Evolutionary conservation across 2,888 invertebrate species (phyloP).

Genomic region (Melanchra persicariae): DNA sequence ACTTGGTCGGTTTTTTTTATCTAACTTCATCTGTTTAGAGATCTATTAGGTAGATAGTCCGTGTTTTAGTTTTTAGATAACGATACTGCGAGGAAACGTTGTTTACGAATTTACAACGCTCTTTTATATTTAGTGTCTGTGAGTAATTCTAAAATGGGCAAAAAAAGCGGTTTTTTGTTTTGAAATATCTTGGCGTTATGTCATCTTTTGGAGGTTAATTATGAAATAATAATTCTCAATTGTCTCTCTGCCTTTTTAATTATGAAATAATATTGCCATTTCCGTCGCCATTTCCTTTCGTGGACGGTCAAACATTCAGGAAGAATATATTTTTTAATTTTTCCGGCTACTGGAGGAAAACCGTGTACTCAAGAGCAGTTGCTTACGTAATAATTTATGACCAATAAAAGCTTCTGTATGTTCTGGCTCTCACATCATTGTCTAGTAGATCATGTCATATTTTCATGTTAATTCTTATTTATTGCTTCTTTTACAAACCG

Average conservation of each 20-base stretch:
- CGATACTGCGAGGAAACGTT: constrained; percentile 38
- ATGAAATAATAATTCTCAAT: constrained; percentile 23
- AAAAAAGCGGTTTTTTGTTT: constrained; percentile 11
- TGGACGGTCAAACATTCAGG: background rate
- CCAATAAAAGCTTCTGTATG: background rate
- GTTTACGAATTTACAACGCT: constrained; percentile 58
- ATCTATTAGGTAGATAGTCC: constrained; percentile 32
- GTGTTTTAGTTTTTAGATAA: constrained; percentile 48
- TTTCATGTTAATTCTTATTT: background rate
- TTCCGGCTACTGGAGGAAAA: background rate
- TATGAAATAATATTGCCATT: constrained; percentile 41
- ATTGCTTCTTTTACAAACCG: too few species aligned
- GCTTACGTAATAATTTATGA: constrained; percentile 7
- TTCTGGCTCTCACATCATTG: background rate
- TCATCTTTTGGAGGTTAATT: constrained; percentile 13
- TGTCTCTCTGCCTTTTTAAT: constrained; percentile 36
- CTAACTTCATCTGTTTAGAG: constrained; percentile 37
- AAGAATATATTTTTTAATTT: background rate
- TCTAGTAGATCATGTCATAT: background rate
- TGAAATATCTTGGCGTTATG: constrained; percentile 18
- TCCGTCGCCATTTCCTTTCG: constrained; percentile 14
- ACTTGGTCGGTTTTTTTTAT: too few species aligned
- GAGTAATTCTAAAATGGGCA: constrained; percentile 37
- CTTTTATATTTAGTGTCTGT: constrained; percentile 45
- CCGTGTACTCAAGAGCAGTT: background rate